Evolutionary conservation across 2,888 invertebrate species (phyloP).

Genomic region (Mantis religiosa): DNA sequence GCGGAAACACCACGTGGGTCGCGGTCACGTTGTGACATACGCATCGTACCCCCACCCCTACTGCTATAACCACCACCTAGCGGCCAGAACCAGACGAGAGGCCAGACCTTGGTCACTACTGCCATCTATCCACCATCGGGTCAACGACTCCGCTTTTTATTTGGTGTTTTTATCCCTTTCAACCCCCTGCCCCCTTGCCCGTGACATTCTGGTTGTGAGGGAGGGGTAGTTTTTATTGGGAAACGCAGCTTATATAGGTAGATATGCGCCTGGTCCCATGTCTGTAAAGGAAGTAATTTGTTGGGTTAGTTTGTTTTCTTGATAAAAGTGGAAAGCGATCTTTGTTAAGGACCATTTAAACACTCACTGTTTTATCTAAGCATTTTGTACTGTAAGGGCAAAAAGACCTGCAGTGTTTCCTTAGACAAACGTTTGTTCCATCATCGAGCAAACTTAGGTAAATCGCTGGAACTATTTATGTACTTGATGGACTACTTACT

Average conservation of each 20-base stretch:
- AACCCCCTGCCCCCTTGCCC: background rate
- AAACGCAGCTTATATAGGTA: background rate
- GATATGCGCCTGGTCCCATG: background rate
- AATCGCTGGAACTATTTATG: too few relatives aligned
- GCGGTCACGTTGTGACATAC: background rate
- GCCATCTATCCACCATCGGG: background rate
- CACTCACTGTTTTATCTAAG: too few relatives aligned
- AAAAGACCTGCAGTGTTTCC: too few relatives aligned
- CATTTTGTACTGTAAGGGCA: too few relatives aligned
- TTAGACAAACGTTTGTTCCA: too few relatives aligned
- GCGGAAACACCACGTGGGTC: background rate
- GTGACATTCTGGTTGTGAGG: background rate
- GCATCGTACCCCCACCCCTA: background rate
- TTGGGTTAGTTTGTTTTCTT: background rate
- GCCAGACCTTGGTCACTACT: background rate
- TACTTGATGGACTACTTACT: too few relatives aligned
- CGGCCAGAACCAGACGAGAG: background rate
- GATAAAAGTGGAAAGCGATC: background rate
- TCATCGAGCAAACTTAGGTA: fast-evolving
- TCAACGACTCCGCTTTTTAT: background rate
- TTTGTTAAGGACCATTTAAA: background rate
- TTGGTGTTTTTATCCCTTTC: background rate
- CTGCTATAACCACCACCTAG: background rate
- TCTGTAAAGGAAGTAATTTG: background rate
- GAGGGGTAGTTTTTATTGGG: background rate